Evolutionary conservation across 2,888 invertebrate genomes (phyloP).

Genomic region (Dryadula phaetusa): DNA sequence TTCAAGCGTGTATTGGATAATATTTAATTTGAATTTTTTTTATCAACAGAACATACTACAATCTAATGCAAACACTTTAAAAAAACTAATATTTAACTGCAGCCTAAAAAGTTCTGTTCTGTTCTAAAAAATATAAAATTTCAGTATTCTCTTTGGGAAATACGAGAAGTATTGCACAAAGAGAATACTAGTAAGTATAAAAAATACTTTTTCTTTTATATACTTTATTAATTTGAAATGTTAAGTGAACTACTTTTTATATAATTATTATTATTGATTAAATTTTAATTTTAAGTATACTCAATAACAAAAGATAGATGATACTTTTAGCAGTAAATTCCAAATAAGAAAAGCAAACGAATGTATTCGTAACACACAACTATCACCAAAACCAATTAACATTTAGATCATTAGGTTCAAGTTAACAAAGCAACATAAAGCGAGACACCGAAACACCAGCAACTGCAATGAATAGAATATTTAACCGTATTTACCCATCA

Average conservation of each 20-base stretch:
- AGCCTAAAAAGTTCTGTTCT: not conserved
- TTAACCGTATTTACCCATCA: conserved; percentile 10
- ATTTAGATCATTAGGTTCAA: not conserved
- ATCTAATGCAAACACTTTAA: not conserved
- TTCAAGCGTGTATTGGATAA: not conserved
- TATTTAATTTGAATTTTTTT: not conserved
- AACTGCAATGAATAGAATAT: conserved; percentile 12
- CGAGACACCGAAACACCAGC: not conserved
- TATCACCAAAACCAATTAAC: not conserved
- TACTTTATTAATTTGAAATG: too few species aligned
- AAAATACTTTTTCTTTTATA: too few species aligned
- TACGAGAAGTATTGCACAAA: too few species aligned
- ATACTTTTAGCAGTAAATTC: not conserved
- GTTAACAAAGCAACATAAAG: not conserved
- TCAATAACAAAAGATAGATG: too few species aligned
- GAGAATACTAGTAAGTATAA: too few species aligned
- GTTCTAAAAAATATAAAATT: not conserved
- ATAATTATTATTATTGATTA: too few species aligned
- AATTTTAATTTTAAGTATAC: too few species aligned
- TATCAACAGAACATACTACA: not conserved
- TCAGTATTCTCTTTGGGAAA: too few species aligned
- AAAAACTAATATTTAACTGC: not conserved
- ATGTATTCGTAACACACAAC: not conserved
- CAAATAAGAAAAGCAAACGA: not conserved
- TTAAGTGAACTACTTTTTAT: too few species aligned